Conservation (phyloP, 2,888 invertebrate species). For the Anthoptus insignis region DNA sequence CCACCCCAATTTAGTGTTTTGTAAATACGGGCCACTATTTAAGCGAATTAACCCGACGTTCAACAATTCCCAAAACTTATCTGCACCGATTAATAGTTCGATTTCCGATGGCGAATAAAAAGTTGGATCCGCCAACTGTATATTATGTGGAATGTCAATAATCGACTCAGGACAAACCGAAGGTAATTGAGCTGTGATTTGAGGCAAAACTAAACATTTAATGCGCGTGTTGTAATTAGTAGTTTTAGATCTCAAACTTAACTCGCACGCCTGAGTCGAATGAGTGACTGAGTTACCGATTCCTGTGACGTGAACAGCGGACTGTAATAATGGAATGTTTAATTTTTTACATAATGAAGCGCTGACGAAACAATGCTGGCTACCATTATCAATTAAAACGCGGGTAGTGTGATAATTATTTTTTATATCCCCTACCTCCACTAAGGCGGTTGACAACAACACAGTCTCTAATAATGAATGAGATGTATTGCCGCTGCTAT, state of each 20-base stretch:
- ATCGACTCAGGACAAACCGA: conserved; percentile 25
- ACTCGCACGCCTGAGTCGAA: conserved; percentile 40
- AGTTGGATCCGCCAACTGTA: conserved; percentile 43
- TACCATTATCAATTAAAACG: conserved; percentile 46
- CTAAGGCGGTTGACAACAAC: conserved; percentile 48
- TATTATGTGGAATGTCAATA: conserved; percentile 31
- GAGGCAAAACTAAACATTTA: conserved; percentile 40
- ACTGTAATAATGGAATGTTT: conserved; percentile 34
- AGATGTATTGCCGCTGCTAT: conserved; percentile 10
- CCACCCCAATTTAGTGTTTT: conserved; percentile 47
- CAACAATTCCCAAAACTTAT: conserved; percentile 46
- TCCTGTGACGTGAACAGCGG: conserved; percentile 35
- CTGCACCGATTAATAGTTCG: conserved; percentile 42
- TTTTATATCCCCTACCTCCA: conserved; percentile 38
- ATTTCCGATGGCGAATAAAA: conserved; percentile 40
- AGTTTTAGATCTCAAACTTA: conserved; percentile 36
- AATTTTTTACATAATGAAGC: conserved; percentile 36
- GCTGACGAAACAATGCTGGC: conserved; percentile 44
- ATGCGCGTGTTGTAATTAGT: conserved; percentile 36
- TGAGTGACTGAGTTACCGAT: conserved; percentile 43
- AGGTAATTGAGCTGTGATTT: conserved; percentile 32
- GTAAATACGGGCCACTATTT: conserved; percentile 42
- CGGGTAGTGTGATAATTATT: conserved; percentile 42
- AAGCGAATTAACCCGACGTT: conserved; percentile 39
- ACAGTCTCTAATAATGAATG: conserved; percentile 36